A percentile compares a stretch with the other conserved stretches of the same genome.
Evolutionary conservation across 1,140 invertebrate species (phyloP).

Genomic region (Hypothenemus hampei): DNA sequence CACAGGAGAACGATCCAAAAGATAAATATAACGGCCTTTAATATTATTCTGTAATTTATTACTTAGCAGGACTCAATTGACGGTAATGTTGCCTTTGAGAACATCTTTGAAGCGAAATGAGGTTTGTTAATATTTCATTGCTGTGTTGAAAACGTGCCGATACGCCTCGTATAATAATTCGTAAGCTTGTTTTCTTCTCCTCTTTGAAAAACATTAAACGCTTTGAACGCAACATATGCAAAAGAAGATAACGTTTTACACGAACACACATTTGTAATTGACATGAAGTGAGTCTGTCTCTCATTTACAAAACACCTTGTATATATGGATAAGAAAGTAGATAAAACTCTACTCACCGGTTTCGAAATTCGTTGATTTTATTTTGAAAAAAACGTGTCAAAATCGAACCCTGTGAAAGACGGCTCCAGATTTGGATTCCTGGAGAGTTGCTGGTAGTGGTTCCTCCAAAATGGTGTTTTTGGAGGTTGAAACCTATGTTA

Average conservation of each 20-base stretch:
- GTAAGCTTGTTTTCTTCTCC: neutral
- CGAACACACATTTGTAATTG: too few relatives aligned
- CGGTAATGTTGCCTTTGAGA: conserved; percentile 10
- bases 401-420: conserved; percentile 42
- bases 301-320: too few relatives aligned
- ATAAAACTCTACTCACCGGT: too few relatives aligned
- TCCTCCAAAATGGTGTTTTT: conserved; percentile 36
- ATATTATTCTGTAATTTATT: conserved; percentile 24
- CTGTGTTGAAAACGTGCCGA: conserved; percentile 1
- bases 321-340: too few relatives aligned
- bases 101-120: conserved; percentile 14
- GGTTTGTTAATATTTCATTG: neutral
- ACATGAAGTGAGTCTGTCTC: too few relatives aligned
- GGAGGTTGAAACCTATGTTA: conserved; percentile 47
- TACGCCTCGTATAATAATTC: neutral
- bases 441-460: conserved; percentile 22
- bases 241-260: too few relatives aligned
- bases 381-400: conserved; percentile 39
- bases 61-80: conserved; percentile 15
- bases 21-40: conserved; percentile 23
- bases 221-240: too few relatives aligned
- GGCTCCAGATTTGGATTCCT: conserved; percentile 29
- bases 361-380: too few relatives aligned
- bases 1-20: conserved; percentile 14
- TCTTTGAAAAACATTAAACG: too few relatives aligned